Evolutionary conservation across 2,797 vertebrate genomes (phyloP), one percentile per base, ranked within the genome.

Genomic region (Pogoniulus pusillus): DNA sequence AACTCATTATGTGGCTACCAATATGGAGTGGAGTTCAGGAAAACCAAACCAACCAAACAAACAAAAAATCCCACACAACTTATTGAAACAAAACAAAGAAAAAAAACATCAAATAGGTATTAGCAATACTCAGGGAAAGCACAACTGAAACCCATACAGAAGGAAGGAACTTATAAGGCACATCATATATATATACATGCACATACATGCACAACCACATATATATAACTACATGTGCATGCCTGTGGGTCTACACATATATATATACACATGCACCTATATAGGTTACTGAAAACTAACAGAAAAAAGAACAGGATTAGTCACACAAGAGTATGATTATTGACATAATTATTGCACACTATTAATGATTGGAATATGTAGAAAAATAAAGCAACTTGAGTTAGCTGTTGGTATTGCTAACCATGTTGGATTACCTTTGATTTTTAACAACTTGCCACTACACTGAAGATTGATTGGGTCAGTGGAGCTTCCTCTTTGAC

Each of bases 71-170:
- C 41, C 41, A 41, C 41, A 41, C 2, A 7, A 39, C 2, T 23
- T 89, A 74, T 47, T 65, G 9, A 71, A 76, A 12, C 13, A 10
- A 0, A 16, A 8, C 6, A 37, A 37, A 37, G 9, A 9, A 9
- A 37, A 9, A 37, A 37, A 9, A 12, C 1, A 29, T 24, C 0
- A 0, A 41, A 43, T 10, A 70, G 2, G 6, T 7, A 34, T 55
- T 55, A 53, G 4, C 7, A 81, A 88, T 88, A 45, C 14, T 35
- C 39, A 11, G 4, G 7, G 16, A 76, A 81, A 32, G 14, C 83
- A n/a, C 32, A 76, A 62, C 11, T 37, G 17, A 85, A 65, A 54
- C 7, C 20, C 3, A 20, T 8, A 37, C 0, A 1, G 41, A 41
- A 81, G 15, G 22, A 73, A 84, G 3, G 70, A 45, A 64, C 34